These are phyloP conservation scores for Leptodactylus fallax DNA, from an alignment of 2,797 vertebrate genomes.

Conservation along the genomic window DNA sequence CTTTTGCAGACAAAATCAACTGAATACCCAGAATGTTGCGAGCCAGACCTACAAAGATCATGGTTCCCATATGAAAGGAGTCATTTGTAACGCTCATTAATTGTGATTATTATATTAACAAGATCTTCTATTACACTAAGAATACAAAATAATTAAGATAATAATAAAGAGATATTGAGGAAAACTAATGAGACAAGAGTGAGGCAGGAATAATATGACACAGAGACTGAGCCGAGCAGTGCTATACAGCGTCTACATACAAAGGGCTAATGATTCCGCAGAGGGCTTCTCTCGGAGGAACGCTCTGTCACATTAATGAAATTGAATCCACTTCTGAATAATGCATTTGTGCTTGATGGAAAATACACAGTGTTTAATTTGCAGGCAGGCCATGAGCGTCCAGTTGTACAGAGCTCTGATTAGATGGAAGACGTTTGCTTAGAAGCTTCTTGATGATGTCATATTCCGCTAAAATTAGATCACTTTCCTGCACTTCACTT, in stretches of 20 bases:
- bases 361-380: constrained; percentile 29
- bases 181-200: neutral
- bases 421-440: neutral
- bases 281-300: neutral
- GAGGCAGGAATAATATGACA: neutral
- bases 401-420: constrained; percentile 12
- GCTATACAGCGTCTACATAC: constrained; percentile 5
- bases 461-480: constrained; percentile 33
- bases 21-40: neutral
- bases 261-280: constrained; percentile 24
- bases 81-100: neutral
- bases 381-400: constrained; percentile 26
- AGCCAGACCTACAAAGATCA: neutral
- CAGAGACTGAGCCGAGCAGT: neutral
- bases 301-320: constrained; percentile 43
- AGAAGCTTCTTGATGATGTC: constrained; percentile 16
- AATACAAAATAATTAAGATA: neutral
- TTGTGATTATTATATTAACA: neutral
- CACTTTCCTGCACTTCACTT: constrained; percentile 15
- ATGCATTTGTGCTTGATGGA: constrained; percentile 37
- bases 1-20: neutral
- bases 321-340: constrained; percentile 49
- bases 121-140: neutral
- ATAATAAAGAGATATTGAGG: neutral
- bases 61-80: too few relatives aligned